Evolutionary conservation across 1,140 invertebrate species (phyloP).

Genomic region (Heterodera carotae): DNA sequence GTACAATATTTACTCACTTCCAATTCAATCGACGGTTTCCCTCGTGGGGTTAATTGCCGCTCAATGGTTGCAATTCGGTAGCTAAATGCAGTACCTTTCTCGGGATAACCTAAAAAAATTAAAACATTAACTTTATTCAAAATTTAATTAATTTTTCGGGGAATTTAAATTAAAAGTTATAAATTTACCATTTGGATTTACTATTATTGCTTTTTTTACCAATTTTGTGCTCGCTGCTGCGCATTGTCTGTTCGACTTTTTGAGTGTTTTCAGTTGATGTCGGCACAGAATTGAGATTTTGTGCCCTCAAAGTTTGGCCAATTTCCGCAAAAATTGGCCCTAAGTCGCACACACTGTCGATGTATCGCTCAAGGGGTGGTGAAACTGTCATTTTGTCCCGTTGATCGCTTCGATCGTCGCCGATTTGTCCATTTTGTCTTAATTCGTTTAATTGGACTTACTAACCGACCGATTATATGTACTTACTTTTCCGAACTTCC

Average conservation of each 20-base stretch:
- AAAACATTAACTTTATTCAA: background rate
- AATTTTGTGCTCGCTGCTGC: background rate
- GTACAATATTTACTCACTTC: no score
- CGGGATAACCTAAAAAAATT: background rate
- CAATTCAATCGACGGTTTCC: background rate
- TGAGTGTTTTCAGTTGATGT: background rate
- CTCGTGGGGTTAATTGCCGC: background rate
- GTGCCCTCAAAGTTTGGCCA: constrained; percentile 16
- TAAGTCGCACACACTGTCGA: constrained; percentile 30
- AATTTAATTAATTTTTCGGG: no score
- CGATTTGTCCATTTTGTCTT: background rate
- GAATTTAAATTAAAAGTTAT: no score
- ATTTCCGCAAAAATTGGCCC: constrained; percentile 29
- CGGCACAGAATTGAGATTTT: constrained; percentile 11
- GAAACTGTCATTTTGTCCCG: constrained; percentile 15
- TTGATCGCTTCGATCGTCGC: background rate
- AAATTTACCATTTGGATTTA: background rate
- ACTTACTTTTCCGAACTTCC: background rate
- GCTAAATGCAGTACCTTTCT: background rate
- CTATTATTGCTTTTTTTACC: background rate
- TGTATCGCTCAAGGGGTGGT: constrained; percentile 28
- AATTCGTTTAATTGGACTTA: background rate
- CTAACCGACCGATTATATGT: background rate
- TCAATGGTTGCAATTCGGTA: background rate
- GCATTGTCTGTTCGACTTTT: background rate